Conservation (phyloP, 2,797 vertebrate species). For the Pipistrellus kuhlii region DNA sequence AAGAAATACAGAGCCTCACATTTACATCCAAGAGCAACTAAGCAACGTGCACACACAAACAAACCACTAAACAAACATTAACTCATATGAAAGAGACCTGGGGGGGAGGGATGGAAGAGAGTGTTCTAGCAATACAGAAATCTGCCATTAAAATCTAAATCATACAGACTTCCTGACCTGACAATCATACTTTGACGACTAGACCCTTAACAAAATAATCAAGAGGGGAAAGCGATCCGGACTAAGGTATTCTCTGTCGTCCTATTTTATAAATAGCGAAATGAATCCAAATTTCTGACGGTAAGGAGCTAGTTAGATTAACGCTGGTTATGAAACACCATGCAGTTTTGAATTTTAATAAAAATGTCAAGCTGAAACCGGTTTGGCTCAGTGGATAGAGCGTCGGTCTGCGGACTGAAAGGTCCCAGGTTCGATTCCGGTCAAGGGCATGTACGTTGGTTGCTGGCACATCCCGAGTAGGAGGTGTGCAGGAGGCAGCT, state of each 20-base stretch:
- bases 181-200: not conserved
- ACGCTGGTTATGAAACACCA: not conserved
- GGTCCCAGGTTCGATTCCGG: too few relatives aligned
- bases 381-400: too few relatives aligned
- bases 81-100: not conserved
- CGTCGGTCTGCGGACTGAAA: too few relatives aligned
- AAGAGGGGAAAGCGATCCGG: not conserved
- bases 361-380: not conserved
- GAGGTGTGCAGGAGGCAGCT: too few relatives aligned
- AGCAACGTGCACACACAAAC: constrained; percentile 24
- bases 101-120: not conserved
- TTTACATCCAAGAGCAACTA: constrained; percentile 19
- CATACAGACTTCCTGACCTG: not conserved
- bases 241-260: not conserved
- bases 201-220: not conserved
- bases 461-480: too few relatives aligned
- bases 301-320: not conserved
- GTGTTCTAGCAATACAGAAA: not conserved
- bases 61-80: not conserved
- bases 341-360: not conserved
- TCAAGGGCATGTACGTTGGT: too few relatives aligned
- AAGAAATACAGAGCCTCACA: not conserved
- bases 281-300: constrained; percentile 16
- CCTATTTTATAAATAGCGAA: not conserved
- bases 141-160: not conserved